These are phyloP conservation scores for Cosmia pyralina DNA, from an alignment of 2,888 invertebrate species.

Conservation along the genomic window DNA sequence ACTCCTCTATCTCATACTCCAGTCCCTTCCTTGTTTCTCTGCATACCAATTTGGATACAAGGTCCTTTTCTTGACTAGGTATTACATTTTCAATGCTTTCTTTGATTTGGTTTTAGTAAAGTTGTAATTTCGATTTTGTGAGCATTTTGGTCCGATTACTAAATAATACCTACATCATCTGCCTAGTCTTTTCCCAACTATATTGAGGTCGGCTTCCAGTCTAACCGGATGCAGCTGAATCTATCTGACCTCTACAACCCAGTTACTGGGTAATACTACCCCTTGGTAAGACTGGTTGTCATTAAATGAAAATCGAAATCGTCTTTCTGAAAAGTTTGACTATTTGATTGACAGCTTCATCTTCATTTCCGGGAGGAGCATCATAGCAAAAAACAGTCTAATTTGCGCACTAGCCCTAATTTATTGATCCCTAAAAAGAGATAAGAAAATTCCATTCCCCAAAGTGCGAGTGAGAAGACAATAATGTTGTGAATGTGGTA, in stretches of 20 bases:
- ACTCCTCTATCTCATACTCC: not conserved
- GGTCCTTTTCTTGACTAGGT: not conserved
- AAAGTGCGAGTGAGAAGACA: slow-evolving; percentile 51
- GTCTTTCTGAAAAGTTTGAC: not conserved
- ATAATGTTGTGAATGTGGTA: slow-evolving; percentile 52
- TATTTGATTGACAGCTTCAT: slow-evolving; percentile 20
- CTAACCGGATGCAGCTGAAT: too few relatives aligned
- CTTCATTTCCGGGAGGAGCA: slow-evolving; percentile 21
- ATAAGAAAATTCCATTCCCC: not conserved
- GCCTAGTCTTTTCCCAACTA: too few relatives aligned
- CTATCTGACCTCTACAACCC: too few relatives aligned
- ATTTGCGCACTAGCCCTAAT: slow-evolving; percentile 55
- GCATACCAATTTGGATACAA: not conserved
- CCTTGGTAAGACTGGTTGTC: too few relatives aligned
- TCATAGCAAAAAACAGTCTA: slow-evolving; percentile 20
- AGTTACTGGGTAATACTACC: too few relatives aligned
- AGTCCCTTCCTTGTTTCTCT: not conserved
- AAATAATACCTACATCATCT: not conserved
- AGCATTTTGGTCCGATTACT: not conserved
- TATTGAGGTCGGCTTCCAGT: too few relatives aligned
- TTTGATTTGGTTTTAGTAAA: not conserved
- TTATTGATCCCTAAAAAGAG: slow-evolving; percentile 63
- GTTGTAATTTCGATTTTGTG: not conserved
- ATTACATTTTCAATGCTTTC: not conserved
- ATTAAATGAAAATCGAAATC: too few relatives aligned